Evolutionary conservation across 2,797 vertebrate species (phyloP).

Genomic region (Sebastolobus altivelis): DNA sequence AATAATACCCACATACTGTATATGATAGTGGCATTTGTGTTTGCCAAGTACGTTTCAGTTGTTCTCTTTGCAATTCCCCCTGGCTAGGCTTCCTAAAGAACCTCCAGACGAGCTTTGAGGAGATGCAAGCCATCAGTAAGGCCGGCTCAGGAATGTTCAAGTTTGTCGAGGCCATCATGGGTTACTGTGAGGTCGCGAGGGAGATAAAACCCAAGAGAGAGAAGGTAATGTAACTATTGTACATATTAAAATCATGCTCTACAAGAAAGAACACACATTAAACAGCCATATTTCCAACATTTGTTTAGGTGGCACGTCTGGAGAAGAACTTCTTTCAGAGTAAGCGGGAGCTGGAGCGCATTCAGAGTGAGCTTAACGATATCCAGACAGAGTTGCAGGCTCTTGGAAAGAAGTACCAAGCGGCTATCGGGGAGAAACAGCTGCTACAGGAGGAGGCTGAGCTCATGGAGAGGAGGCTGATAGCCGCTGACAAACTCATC

Average conservation of each 20-base stretch:
- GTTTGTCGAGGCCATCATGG: slow-evolving; percentile 95
- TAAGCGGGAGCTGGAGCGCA: slow-evolving; percentile 90
- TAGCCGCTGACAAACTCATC: slow-evolving; percentile 96
- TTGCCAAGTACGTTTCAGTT: background rate
- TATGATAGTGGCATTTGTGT: background rate
- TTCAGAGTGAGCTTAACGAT: slow-evolving; percentile 88
- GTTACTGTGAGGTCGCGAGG: slow-evolving; percentile 93
- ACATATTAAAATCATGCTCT: background rate
- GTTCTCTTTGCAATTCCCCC: slow-evolving; percentile 6
- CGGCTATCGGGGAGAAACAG: slow-evolving; percentile 89
- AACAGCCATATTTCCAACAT: background rate
- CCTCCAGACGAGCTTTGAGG: slow-evolving; percentile 90
- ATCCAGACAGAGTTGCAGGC: slow-evolving; percentile 90
- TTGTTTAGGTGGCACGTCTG: slow-evolving; percentile 89
- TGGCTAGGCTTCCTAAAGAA: slow-evolving; percentile 88
- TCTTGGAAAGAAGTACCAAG: slow-evolving; percentile 89
- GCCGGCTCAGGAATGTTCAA: slow-evolving; percentile 97
- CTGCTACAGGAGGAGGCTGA: slow-evolving; percentile 93
- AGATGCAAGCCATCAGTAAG: slow-evolving; percentile 96
- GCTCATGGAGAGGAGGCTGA: slow-evolving; percentile 93
- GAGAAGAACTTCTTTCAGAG: slow-evolving; percentile 92
- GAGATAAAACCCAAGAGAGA: slow-evolving; percentile 97
- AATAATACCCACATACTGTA: background rate
- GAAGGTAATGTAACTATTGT: slow-evolving; percentile 84
- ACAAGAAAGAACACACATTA: background rate